These are phyloP conservation scores for Oreochromis aureus DNA, from an alignment of 2,113 vertebrate species.

Conservation along the genomic window DNA sequence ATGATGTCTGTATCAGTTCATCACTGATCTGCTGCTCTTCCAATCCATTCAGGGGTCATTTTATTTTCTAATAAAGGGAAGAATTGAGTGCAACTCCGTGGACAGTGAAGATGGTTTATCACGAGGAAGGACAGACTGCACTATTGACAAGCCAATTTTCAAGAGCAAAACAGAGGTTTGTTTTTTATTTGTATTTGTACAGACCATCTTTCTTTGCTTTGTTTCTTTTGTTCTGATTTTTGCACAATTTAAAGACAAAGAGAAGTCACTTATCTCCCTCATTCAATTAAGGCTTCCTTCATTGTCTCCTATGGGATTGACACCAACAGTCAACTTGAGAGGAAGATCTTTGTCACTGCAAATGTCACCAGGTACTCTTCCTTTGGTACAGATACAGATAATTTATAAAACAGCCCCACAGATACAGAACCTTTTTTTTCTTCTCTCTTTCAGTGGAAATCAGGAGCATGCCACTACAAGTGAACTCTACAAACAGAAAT, in stretches of 20 bases:
- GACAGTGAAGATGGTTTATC: background rate
- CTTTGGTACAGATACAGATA: background rate
- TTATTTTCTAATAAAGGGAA: too few relatives aligned
- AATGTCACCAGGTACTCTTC: background rate
- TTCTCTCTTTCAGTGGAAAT: background rate
- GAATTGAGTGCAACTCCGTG: too few relatives aligned
- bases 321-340: background rate
- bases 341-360: background rate
- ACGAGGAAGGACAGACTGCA: too few relatives aligned
- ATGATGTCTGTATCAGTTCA: too few relatives aligned
- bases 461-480: fast-evolving
- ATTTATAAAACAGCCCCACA: background rate
- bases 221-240: background rate
- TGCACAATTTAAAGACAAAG: background rate
- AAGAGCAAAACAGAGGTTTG: background rate
- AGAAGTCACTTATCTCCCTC: background rate
- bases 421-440: background rate
- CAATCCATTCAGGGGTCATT: too few relatives aligned
- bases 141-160: fast-evolving
- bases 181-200: background rate
- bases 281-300: background rate
- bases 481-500: background rate
- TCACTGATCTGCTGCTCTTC: too few relatives aligned
- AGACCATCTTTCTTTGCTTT: background rate
- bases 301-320: background rate